Conservation (phyloP, 2,888 invertebrate genomes). For the Chrysopilus asiliformis region DNA sequence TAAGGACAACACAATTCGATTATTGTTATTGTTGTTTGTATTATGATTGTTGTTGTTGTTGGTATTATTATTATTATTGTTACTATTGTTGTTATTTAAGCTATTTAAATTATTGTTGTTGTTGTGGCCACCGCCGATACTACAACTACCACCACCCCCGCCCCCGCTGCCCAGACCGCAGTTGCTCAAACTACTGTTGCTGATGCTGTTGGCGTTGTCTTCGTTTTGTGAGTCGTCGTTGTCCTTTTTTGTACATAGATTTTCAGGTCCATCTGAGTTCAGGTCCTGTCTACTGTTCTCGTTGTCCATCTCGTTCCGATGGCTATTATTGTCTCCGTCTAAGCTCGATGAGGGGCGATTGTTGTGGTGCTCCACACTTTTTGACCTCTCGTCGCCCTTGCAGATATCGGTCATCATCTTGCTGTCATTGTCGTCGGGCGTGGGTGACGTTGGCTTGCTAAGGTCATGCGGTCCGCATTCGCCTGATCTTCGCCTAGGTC, state of each 20-base stretch:
- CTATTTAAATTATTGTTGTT: conserved; percentile 16
- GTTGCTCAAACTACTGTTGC: conserved; percentile 6
- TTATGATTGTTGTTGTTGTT: conserved; percentile 25
- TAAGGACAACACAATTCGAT: conserved; percentile 33
- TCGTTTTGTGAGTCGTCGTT: conserved; percentile 19
- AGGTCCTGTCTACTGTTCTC: conserved; percentile 4
- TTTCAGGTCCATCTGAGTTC: conserved; percentile 32
- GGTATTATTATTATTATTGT: conserved; percentile 23
- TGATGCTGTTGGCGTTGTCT: conserved; percentile 6
- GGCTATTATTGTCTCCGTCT: conserved; percentile 5
- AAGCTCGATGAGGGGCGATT: conserved; percentile 1
- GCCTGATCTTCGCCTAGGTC: conserved; percentile 71
- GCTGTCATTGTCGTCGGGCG: conserved; percentile 28
- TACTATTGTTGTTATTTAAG: conserved; percentile 16
- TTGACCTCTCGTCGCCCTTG: conserved; percentile 26
- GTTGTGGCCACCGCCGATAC: conserved; percentile 5
- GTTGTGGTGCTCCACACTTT: conserved; percentile 4
- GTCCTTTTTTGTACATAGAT: conserved; percentile 30
- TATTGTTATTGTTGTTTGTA: conserved; percentile 30
- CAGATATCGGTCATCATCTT: conserved; percentile 36
- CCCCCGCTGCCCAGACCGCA: conserved; percentile 12
- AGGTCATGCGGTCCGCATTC: conserved; percentile 55
- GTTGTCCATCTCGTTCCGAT: neutral
- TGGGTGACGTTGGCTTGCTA: conserved; percentile 27
- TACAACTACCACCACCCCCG: conserved; percentile 8